Evolutionary conservation across 2,888 invertebrate genomes (phyloP).

Genomic region (Thecocarcelia acutangulata): DNA sequence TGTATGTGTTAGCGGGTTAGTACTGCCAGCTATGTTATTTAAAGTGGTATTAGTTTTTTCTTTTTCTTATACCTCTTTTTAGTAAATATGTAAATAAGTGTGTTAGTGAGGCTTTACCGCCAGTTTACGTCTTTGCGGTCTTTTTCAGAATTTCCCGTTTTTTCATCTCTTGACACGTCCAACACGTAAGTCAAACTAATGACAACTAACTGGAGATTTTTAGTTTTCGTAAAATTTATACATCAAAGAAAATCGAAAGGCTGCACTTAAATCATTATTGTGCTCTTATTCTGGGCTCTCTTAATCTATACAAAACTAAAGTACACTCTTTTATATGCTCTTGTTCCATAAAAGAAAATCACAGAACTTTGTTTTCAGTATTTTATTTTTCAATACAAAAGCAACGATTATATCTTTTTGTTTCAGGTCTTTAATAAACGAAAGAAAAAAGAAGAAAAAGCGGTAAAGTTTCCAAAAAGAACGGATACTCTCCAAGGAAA

Average conservation of each 20-base stretch:
- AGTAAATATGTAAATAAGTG: background rate
- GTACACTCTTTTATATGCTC: constrained; percentile 8
- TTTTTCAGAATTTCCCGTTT: constrained; percentile 2
- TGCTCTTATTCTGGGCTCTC: background rate
- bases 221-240: constrained; percentile 37
- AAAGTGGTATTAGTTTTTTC: constrained; percentile 3
- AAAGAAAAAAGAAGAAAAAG: constrained; percentile 11
- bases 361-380: background rate
- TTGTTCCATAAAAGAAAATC: background rate
- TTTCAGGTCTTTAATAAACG: background rate
- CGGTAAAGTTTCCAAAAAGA: background rate
- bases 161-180: constrained; percentile 23
- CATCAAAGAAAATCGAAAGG: background rate
- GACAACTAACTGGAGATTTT: constrained; percentile 51
- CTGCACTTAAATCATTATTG: background rate
- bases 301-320: background rate
- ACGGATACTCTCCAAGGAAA: constrained; percentile 65
- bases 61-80: constrained; percentile 12
- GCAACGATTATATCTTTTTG: constrained; percentile 49
- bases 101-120: constrained; percentile 21
- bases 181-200: constrained; percentile 37
- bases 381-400: constrained; percentile 39
- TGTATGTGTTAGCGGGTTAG: constrained; percentile 43
- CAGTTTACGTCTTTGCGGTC: constrained; percentile 46
- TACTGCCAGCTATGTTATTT: background rate